Conservation (phyloP, 1,140 invertebrate genomes). For the Heterodera schachtii region DNA sequence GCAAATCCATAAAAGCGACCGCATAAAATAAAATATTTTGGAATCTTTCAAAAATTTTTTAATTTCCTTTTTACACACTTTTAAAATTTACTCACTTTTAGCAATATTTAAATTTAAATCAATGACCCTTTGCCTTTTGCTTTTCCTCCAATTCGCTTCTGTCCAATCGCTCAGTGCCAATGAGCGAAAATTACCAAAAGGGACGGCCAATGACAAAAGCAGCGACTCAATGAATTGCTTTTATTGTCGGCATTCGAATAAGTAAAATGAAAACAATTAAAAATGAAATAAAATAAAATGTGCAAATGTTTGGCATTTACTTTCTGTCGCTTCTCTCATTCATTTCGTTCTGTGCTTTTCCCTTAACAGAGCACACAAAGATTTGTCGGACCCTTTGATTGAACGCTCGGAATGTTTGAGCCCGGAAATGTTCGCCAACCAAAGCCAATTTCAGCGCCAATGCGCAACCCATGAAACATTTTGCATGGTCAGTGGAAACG, state of each 20-base stretch:
- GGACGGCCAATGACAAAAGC: neutral
- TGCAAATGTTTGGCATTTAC: too few species aligned
- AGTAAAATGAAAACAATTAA: neutral
- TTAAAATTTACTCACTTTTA: too few species aligned
- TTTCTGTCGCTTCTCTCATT: too few species aligned
- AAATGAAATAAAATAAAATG: too few species aligned
- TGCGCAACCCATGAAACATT: conserved; percentile 8
- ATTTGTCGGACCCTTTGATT: neutral
- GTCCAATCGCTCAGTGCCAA: neutral
- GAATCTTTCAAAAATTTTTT: too few species aligned
- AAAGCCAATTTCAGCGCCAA: conserved; percentile 21
- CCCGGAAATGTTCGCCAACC: conserved; percentile 14
- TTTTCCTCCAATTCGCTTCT: neutral
- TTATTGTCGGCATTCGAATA: neutral
- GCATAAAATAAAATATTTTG: too few species aligned
- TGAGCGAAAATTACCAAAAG: neutral
- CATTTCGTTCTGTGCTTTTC: neutral
- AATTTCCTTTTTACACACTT: too few species aligned
- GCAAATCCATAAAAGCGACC: too few species aligned
- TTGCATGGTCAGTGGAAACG: conserved; percentile 5
- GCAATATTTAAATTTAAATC: too few species aligned
- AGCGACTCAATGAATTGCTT: neutral
- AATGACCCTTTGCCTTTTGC: neutral
- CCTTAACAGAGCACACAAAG: neutral
- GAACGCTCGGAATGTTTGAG: conserved; percentile 14